Evolutionary conservation across 2,113 vertebrate species (phyloP), one percentile per base, ranked within the genome.

Genomic region (Platichthys stellatus): DNA sequence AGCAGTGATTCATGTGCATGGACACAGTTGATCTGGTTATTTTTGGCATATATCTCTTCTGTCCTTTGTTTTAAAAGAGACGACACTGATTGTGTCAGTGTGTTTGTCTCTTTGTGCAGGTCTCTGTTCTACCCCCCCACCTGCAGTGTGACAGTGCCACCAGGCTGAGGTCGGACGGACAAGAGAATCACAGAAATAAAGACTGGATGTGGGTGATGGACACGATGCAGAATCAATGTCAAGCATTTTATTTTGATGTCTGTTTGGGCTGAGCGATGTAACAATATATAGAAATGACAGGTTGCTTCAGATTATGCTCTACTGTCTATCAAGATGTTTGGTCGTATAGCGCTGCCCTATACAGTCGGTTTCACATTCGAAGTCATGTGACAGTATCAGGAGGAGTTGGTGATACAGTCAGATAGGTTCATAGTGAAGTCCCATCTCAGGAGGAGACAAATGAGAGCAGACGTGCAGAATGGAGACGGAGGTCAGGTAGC

Each of bases 41-140:
- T 14, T 17, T 47, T 17, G 45, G 15, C 3, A 4, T 17, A 47
- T 4, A 12, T 47, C 40, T 49, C 45, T 49, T 15, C 45, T 49
- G 45, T 18, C 13, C 1, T 49, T 49, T 49, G 51, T 3, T 20
- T 54, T 5, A 31, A 31, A 31, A 31, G 31, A 31, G 31, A 31
- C 31, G 1, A 21, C 21, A n/a, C 40, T 10, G 23, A 35, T 20
- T 64, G 63, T 51, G 45, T 20, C 0, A 6, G 1, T n/a, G 7
- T 23, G 31, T 64, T 4, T 79, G 58, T 73, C 2, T 82, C 28
- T 71, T 3, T 74, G 68, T 68, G 24, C 72, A 83, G 83, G 80
- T 80, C 70, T 0, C 66, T 53, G 6, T 51, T 60, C 51, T 23
- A 17, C 23, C 53, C 10, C 11, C 59, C 80, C 77, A 72, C 78